phyloP scores from a whole-genome alignment of 2,888 invertebrate species.

The Drosophila mimica region DNA sequence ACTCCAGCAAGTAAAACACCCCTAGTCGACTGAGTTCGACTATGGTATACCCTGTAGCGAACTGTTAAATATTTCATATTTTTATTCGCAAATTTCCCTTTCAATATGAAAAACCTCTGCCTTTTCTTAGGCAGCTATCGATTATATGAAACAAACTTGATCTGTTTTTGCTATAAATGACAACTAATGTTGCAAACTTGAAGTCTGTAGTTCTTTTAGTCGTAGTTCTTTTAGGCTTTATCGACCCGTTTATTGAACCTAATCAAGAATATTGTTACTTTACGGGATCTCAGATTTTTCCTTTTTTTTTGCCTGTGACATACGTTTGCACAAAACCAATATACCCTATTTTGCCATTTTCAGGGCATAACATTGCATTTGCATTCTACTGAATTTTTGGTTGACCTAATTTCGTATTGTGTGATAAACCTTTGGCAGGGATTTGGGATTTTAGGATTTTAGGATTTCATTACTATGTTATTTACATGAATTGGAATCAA shows the following conservation, averaged over 20 bases:
- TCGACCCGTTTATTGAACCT: not conserved
- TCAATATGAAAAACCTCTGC: not conserved
- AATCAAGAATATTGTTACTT: not conserved
- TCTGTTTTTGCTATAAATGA: not conserved
- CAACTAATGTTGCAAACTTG: not conserved
- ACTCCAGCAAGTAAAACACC: not conserved
- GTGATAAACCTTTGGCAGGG: constrained; percentile 1
- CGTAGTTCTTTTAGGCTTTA: too few relatives aligned
- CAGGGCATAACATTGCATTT: not conserved
- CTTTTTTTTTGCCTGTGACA: not conserved
- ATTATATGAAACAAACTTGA: not conserved
- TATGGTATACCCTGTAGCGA: not conserved
- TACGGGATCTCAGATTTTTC: not conserved
- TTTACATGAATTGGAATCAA: constrained; percentile 34
- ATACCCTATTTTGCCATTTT: not conserved
- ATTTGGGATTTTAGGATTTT: constrained; percentile 34
- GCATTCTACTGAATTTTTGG: constrained; percentile 7
- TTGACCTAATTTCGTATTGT: constrained; percentile 39
- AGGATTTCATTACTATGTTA: constrained; percentile 26
- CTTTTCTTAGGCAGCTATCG: not conserved
- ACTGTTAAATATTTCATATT: not conserved
- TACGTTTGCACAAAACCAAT: not conserved
- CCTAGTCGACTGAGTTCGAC: not conserved
- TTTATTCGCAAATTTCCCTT: not conserved
- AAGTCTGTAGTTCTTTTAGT: not conserved